Percentiles rank a stretch among this genome's conserved stretches.
phyloP scores from a whole-genome alignment of 2,888 invertebrate genomes.

The Patella depressa region DNA sequence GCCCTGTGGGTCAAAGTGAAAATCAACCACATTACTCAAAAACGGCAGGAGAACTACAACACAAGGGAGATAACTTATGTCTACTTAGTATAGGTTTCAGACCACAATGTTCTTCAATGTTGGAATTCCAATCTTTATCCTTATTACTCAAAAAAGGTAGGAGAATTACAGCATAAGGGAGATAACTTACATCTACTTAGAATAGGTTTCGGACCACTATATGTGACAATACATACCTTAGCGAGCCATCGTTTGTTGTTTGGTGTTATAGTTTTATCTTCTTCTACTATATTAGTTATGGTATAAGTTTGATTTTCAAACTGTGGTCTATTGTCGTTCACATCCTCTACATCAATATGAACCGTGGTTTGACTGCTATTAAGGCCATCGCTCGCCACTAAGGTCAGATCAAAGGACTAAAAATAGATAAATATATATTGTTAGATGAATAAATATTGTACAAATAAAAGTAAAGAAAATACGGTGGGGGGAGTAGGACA shows the following conservation, averaged over 20 bases:
- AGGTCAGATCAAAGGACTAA: slow-evolving; percentile 73
- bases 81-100: no score
- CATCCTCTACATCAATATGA: slow-evolving; percentile 80
- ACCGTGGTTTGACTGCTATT: slow-evolving; percentile 78
- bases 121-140: no score
- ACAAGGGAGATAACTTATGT: no score
- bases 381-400: slow-evolving; percentile 82
- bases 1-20: no score
- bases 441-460: not conserved
- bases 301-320: slow-evolving; percentile 78
- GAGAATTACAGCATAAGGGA: no score
- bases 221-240: not conserved
- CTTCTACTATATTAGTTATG: slow-evolving; percentile 54
- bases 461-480: slow-evolving; percentile 7
- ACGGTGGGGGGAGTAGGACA: not conserved
- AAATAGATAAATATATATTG: not conserved
- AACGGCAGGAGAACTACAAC: no score
- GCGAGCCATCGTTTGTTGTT: slow-evolving; percentile 28
- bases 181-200: no score
- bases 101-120: no score
- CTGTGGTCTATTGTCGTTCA: slow-evolving; percentile 97
- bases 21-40: no score
- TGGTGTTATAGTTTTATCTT: slow-evolving; percentile 36
- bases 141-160: no score
- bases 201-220: no score